Evolutionary conservation across 1,140 invertebrate genomes (phyloP).

Genomic region (Sinonovacula constricta): DNA sequence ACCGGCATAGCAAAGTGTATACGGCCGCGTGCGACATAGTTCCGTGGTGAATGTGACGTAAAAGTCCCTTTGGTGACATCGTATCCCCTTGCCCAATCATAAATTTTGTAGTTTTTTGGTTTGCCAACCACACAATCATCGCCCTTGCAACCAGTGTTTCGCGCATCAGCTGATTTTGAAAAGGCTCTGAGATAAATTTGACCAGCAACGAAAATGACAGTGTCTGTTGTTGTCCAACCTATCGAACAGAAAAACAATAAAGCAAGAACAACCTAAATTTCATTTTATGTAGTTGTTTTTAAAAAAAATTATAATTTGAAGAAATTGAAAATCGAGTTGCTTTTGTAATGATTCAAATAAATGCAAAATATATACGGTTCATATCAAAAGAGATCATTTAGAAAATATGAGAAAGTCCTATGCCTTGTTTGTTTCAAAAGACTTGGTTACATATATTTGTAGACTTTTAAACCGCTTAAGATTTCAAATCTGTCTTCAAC

Average conservation of each 20-base stretch:
- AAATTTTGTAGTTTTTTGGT: constrained; percentile 20
- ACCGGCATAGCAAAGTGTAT: constrained; percentile 25
- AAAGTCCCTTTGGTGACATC: constrained; percentile 9
- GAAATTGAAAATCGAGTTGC: neutral
- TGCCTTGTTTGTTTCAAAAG: no score
- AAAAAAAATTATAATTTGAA: neutral
- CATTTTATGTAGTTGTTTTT: neutral
- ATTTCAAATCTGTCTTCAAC: no score
- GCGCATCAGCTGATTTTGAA: constrained; percentile 14
- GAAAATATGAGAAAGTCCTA: no score
- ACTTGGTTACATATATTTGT: no score
- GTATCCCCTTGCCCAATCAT: neutral
- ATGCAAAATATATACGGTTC: no score
- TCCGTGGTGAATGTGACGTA: neutral
- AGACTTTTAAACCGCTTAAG: no score
- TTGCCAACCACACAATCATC: constrained; percentile 32
- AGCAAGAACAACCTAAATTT: neutral
- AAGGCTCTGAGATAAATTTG: constrained; percentile 22
- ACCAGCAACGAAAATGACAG: constrained; percentile 6
- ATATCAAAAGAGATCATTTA: no score
- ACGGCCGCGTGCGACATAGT: constrained; percentile 18
- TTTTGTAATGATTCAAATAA: no score
- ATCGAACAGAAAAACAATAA: neutral
- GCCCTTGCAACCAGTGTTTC: constrained; percentile 24
- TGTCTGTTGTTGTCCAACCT: constrained; percentile 4